Conservation (phyloP, 2,888 invertebrate species). For the Lissonota sp. region DNA sequence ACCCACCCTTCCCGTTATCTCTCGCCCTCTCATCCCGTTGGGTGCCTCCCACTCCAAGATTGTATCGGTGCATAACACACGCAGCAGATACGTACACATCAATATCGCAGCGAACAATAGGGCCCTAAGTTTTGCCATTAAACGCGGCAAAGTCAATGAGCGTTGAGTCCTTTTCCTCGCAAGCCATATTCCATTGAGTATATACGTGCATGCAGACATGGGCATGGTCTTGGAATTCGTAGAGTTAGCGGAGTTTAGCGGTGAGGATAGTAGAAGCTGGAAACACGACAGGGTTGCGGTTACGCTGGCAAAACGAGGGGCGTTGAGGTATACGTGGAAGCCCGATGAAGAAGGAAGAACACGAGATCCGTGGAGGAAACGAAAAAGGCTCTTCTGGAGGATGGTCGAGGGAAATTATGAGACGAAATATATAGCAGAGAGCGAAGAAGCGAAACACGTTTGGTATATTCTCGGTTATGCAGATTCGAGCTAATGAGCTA, state of each 20-base stretch:
- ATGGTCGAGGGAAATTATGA: conserved; percentile 16
- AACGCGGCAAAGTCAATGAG: no score
- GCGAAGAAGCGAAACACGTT: conserved; percentile 27
- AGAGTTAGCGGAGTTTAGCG: conserved; percentile 55
- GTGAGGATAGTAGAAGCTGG: conserved; percentile 27
- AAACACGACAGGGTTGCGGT: conserved; percentile 44
- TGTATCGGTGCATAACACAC: conserved; percentile 25
- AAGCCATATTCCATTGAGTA: no score
- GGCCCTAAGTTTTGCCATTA: no score
- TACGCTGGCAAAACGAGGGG: conserved; percentile 23
- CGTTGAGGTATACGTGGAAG: conserved; percentile 26
- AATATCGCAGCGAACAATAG: neutral
- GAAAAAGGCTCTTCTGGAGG: neutral
- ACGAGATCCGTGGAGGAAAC: conserved; percentile 24
- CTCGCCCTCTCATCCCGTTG: conserved; percentile 24
- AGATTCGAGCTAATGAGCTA: conserved; percentile 56
- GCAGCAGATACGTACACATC: neutral
- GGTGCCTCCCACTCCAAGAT: conserved; percentile 37
- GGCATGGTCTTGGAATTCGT: conserved; percentile 27
- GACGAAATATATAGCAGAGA: conserved; percentile 31
- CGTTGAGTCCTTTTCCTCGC: no score
- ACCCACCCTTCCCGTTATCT: conserved; percentile 11
- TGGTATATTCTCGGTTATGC: conserved; percentile 50
- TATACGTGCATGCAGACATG: neutral
- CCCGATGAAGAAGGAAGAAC: conserved; percentile 34